These are phyloP conservation scores for Petrophora chlorosata DNA, from an alignment of 2,888 invertebrate genomes.

Conservation along the genomic window DNA sequence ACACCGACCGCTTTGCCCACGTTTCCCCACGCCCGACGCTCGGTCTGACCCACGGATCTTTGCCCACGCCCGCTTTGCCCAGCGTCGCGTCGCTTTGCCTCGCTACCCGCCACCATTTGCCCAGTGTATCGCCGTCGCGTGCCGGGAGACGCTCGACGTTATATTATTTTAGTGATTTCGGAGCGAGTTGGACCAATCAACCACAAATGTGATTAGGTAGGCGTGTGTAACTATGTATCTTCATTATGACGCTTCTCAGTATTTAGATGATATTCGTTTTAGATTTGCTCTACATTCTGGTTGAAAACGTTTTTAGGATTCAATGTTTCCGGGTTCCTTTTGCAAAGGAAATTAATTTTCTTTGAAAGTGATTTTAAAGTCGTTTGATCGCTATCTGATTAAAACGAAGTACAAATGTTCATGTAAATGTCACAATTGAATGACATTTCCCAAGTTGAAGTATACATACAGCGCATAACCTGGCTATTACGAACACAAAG, in stretches of 20 bases:
- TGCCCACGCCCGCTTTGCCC: conserved; percentile 12
- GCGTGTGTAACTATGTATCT: conserved; percentile 30
- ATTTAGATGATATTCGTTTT: conserved; percentile 15
- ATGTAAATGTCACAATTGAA: conserved; percentile 23
- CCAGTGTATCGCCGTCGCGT: conserved; percentile 22
- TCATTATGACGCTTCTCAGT: conserved; percentile 27
- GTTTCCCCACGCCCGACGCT: background rate
- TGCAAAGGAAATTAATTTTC: background rate
- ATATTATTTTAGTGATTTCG: conserved; percentile 41
- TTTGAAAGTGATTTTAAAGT: background rate
- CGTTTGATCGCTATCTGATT: too few species aligned
- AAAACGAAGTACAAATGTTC: too few species aligned
- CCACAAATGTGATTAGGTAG: conserved; percentile 38
- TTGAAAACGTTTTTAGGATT: conserved; percentile 2
- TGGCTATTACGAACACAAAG: conserved; percentile 34
- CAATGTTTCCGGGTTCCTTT: background rate
- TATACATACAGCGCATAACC: conserved; percentile 18
- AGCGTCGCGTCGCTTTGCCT: conserved; percentile 1
- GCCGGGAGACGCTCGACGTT: conserved; percentile 6
- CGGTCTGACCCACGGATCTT: too few species aligned
- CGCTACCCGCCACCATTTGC: conserved; percentile 10
- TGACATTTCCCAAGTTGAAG: conserved; percentile 21
- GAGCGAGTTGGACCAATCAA: conserved; percentile 36
- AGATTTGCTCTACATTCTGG: conserved; percentile 31
- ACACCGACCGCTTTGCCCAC: background rate